Evolutionary conservation across 2,888 invertebrate genomes (phyloP).

Genomic region (Pedicia rivosa): DNA sequence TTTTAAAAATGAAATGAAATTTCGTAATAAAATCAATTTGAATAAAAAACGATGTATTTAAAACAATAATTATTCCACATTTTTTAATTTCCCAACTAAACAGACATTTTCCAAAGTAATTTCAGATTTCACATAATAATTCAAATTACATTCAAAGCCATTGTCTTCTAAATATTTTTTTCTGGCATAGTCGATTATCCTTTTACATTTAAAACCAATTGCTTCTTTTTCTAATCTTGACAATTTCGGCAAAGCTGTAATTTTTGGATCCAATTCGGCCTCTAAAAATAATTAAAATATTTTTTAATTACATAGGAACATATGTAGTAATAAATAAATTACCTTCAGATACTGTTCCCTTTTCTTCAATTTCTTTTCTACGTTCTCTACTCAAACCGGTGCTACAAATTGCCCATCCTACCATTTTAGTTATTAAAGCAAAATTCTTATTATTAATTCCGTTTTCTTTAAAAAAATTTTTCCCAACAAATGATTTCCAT

Average conservation of each 20-base stretch:
- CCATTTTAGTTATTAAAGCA: slow-evolving; percentile 59
- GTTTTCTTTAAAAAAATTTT: slow-evolving; percentile 38
- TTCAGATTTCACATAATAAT: slow-evolving; percentile 44
- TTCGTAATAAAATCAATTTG: too few relatives aligned
- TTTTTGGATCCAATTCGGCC: neutral
- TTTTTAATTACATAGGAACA: neutral
- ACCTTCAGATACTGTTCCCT: neutral
- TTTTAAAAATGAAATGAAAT: too few relatives aligned
- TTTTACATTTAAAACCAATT: slow-evolving; percentile 59
- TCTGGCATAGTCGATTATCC: slow-evolving; percentile 61
- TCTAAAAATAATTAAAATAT: neutral
- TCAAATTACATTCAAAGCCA: slow-evolving; percentile 43
- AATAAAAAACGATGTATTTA: too few relatives aligned
- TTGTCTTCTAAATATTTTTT: slow-evolving; percentile 39
- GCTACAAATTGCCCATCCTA: slow-evolving; percentile 84
- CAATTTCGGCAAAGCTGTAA: slow-evolving; percentile 1
- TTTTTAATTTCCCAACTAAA: slow-evolving; percentile 35
- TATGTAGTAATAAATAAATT: neutral
- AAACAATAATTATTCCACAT: too few relatives aligned
- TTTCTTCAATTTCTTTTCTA: slow-evolving; percentile 19
- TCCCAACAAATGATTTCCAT: slow-evolving; percentile 52
- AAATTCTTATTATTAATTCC: slow-evolving; percentile 47
- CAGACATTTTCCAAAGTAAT: slow-evolving; percentile 69
- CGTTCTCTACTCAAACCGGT: slow-evolving; percentile 40
- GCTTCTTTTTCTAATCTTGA: slow-evolving; percentile 35